A percentile compares a stretch with the other conserved stretches of the same genome.
Evolutionary conservation across 2,113 vertebrate species (phyloP).

Genomic region (Microcebus tavaratra): DNA sequence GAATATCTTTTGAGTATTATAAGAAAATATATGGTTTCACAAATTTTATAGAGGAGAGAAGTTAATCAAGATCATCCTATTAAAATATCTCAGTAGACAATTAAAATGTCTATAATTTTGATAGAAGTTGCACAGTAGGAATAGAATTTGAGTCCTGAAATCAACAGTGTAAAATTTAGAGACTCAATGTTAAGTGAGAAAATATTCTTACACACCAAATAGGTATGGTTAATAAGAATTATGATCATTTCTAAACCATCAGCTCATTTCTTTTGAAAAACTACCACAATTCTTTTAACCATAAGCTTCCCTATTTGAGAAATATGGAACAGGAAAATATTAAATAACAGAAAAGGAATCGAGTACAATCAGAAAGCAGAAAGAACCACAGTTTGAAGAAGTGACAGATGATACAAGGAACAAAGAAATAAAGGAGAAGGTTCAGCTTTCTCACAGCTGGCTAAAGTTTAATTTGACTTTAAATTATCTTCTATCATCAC

Average conservation of each 20-base stretch:
- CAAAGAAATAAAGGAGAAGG: constrained; percentile 2
- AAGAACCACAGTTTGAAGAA: neutral
- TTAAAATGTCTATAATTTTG: neutral
- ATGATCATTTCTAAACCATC: neutral
- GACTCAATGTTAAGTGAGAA: neutral
- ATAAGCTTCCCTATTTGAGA: constrained; percentile 15
- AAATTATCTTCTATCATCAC: neutral
- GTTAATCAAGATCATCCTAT: neutral
- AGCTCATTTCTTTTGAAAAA: constrained; percentile 26
- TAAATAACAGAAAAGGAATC: constrained; percentile 31
- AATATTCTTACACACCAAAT: neutral
- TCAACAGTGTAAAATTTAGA: neutral
- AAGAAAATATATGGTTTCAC: neutral
- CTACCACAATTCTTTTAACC: neutral
- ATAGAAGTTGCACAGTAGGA: neutral
- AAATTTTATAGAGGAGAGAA: neutral
- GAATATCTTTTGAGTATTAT: neutral
- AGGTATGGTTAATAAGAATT: neutral
- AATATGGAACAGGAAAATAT: constrained; percentile 34
- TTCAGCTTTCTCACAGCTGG: neutral
- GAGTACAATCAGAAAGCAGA: constrained; percentile 40
- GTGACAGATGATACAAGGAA: neutral
- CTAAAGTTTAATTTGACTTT: neutral
- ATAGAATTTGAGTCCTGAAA: neutral
- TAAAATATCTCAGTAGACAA: constrained; percentile 11